Conservation (phyloP, 2,797 vertebrate species). For the Echiichthys vipera region DNA sequence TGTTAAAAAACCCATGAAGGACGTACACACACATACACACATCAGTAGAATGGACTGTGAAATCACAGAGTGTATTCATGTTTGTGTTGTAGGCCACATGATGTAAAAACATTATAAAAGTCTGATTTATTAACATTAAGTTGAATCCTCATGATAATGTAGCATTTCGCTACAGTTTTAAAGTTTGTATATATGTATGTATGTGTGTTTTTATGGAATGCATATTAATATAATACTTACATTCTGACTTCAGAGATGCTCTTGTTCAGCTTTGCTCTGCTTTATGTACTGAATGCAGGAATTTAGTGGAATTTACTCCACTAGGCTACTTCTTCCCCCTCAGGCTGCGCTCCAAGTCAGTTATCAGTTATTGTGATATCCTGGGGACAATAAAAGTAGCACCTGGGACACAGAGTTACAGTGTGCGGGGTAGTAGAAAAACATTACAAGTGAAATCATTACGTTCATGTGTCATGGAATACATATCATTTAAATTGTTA, state of each 20-base stretch:
- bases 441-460: no score
- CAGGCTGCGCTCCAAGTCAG: no score
- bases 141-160: neutral
- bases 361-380: no score
- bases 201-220: neutral
- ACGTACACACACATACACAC: neutral
- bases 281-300: neutral
- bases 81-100: neutral
- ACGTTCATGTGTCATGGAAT: no score
- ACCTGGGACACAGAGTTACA: no score
- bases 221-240: no score
- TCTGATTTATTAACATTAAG: slow-evolving; percentile 1
- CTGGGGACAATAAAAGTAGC: no score
- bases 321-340: neutral
- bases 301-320: neutral
- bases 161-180: neutral
- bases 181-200: no score
- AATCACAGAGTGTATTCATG: slow-evolving; percentile 29
- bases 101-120: slow-evolving; percentile 5
- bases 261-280: neutral
- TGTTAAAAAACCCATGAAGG: slow-evolving; percentile 52
- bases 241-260: neutral
- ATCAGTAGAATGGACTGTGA: neutral
- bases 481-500: no score
- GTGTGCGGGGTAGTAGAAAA: no score